Evolutionary conservation across 2,113 vertebrate species (phyloP), one percentile per base, ranked within the genome.

Genomic region (Larimichthys crocea): DNA sequence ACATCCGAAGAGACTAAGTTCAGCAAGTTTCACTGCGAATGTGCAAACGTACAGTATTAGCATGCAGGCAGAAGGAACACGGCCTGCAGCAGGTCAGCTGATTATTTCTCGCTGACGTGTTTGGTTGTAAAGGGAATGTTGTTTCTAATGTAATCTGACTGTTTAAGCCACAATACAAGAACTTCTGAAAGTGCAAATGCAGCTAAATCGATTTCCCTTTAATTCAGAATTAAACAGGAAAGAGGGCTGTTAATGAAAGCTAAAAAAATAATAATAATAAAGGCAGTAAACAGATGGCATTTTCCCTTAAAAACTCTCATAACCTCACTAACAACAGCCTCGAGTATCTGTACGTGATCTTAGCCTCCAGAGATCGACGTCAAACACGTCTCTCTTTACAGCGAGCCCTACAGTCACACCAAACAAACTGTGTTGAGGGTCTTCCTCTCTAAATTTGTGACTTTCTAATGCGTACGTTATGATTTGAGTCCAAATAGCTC

Each of bases 111-210:
- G 0, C 68, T 11, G 52, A 74, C 48, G 10, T 42, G 66, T 84
- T 85, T 88, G 84, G 79, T 76, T 59, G 5, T 75, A 68, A 79
- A 84, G 76, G 90, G 88, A 92, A 92, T 85, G 84, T 85, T 46
- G 48, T 74, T 74, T 72, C 49, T 48, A 42, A 68, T 82, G 76
- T 69, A 76, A 46, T 82, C 40, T 52, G 72, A 88, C 49, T 1
- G 11, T 72, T 46, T 46, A 40, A 63, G 56, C 56, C 77, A 86
- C 67, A 44, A 61, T 68, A 86, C 46, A 83, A 74, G 29, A 79
- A 22, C n/a, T 74, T 84, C 14, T 35, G 72, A 92, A 92, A 91
- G 91, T 90, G 93, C 84, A 85, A 89, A 83, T 86, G 65, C 84
- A 84, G 80, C 86, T 44, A 74, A 86, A 82, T 76, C n/a, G 10